Base-by-base conservation (phyloP, 2,888 invertebrate genomes). In the Troglohyphantes excavatus region DNA sequence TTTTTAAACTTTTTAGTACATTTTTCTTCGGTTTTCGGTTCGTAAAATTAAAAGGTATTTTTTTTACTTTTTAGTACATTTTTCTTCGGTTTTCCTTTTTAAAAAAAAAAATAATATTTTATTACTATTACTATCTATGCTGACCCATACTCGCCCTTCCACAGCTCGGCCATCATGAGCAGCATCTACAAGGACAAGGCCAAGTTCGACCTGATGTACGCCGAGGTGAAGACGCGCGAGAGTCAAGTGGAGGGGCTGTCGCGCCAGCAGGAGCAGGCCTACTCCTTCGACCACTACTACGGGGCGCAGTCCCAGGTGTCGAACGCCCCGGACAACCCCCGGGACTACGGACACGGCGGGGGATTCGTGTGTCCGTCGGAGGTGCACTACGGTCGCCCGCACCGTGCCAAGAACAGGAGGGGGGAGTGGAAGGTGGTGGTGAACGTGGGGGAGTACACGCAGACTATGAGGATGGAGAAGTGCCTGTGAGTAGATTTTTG, bases 341-440 rank as follows among this genome's bases (percentile, higher is more conserved):
- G 92, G 11, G 95, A 95, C 0, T 94, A 94, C 27, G 94, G 94
- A 17, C 93, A 94, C 5, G 95, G 95, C 84, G 95, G 96, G 1
- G 96, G 96, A 0, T 96, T 96, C 93, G 96, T 97, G 94, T 97
- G 97, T 92, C 96, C 96, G 0, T 96, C 96, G 78, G 95, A 96
- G 2, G 96, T 97, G 59, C 96, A 96, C 92, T 96, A 96, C 92
- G 97, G 96, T 0, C 94, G 96, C 13, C 97, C 97, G 0, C 97
- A 97, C 93, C 95, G 96, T 90, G 97, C 97, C 0, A 94, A 96
- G 76, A 96, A 96, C 0, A 90, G 85, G 21, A 96, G 96, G 0
- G 97, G 97, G 0, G 95, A 96, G 92, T 97, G 97, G 97, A 97
- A 97, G 93, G 97, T 96, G 93, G 96, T 97, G 91, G 97, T 97